Evolutionary conservation across 2,888 invertebrate species (phyloP).

Genomic region (Scaptomyza flava): DNA sequence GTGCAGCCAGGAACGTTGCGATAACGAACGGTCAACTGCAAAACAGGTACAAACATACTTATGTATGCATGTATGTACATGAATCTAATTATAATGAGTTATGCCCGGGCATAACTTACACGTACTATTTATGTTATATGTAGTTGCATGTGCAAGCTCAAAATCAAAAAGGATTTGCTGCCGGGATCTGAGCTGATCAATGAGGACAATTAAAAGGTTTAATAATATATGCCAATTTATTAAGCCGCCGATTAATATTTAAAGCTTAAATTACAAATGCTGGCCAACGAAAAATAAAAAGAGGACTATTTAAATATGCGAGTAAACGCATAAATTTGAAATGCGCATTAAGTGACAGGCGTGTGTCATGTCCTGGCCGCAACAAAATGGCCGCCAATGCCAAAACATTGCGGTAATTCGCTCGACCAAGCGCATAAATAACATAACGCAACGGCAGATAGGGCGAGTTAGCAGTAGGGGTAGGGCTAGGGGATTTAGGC

Average conservation of each 20-base stretch:
- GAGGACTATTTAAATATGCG: slow-evolving; percentile 16
- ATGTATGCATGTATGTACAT: slow-evolving; percentile 17
- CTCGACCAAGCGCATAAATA: slow-evolving; percentile 55
- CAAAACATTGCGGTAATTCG: slow-evolving; percentile 72
- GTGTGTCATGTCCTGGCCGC: slow-evolving; percentile 66
- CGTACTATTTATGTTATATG: slow-evolving; percentile 15
- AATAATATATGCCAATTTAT: slow-evolving; percentile 31
- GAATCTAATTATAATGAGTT: slow-evolving; percentile 76
- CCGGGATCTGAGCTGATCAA: slow-evolving; percentile 37
- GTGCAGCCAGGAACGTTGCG: slow-evolving; percentile 47
- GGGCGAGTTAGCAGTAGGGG: background rate
- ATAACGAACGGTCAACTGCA: slow-evolving; percentile 54
- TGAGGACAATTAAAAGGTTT: slow-evolving; percentile 44
- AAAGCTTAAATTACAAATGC: slow-evolving; percentile 11
- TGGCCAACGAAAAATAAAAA: background rate
- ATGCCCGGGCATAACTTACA: slow-evolving; percentile 59
- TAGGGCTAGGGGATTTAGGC: background rate
- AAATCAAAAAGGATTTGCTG: slow-evolving; percentile 48
- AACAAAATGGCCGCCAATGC: slow-evolving; percentile 73
- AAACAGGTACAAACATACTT: slow-evolving; percentile 1
- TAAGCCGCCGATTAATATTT: slow-evolving; percentile 22
- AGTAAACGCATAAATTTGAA: slow-evolving; percentile 33
- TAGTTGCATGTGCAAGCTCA: slow-evolving; percentile 28
- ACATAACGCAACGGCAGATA: slow-evolving; percentile 3
- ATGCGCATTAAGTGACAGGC: slow-evolving; percentile 61